Conservation (phyloP, 2,113 vertebrate species). For the Rousettus leschenaultii region DNA sequence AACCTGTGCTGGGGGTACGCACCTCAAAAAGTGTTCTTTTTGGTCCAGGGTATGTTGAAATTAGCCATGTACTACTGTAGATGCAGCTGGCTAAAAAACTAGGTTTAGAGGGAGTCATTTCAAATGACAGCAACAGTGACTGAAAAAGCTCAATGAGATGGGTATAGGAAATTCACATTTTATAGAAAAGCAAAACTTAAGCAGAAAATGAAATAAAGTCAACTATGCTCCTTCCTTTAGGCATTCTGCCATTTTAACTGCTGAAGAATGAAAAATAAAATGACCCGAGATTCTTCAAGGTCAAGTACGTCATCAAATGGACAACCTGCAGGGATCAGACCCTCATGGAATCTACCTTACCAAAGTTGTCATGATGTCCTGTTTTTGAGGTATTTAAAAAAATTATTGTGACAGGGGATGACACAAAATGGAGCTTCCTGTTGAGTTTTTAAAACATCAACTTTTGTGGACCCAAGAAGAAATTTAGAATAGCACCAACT, state of each 20-base stretch:
- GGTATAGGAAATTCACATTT: slow-evolving; percentile 60
- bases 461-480: slow-evolving; percentile 67
- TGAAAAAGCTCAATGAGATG: slow-evolving; percentile 52
- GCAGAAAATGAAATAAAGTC: not conserved
- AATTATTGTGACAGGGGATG: slow-evolving; percentile 70
- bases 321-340: slow-evolving; percentile 39
- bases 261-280: slow-evolving; percentile 53
- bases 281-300: slow-evolving; percentile 50
- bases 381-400: slow-evolving; percentile 81
- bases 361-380: slow-evolving; percentile 61
- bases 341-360: slow-evolving; percentile 17
- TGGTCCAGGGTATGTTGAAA: slow-evolving; percentile 53
- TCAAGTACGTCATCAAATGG: slow-evolving; percentile 33
- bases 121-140: slow-evolving; percentile 30
- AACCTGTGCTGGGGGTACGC: not conserved
- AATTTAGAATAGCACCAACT: slow-evolving; percentile 78
- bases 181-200: slow-evolving; percentile 38
- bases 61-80: not conserved
- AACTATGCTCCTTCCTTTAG: slow-evolving; percentile 6
- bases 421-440: slow-evolving; percentile 73
- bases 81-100: not conserved
- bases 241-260: slow-evolving; percentile 5
- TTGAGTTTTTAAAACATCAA: slow-evolving; percentile 61
- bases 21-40: slow-evolving; percentile 31
- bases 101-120: slow-evolving; percentile 21